phyloP scores from a whole-genome alignment of 2,888 invertebrate species.

The Apantesis nais region DNA sequence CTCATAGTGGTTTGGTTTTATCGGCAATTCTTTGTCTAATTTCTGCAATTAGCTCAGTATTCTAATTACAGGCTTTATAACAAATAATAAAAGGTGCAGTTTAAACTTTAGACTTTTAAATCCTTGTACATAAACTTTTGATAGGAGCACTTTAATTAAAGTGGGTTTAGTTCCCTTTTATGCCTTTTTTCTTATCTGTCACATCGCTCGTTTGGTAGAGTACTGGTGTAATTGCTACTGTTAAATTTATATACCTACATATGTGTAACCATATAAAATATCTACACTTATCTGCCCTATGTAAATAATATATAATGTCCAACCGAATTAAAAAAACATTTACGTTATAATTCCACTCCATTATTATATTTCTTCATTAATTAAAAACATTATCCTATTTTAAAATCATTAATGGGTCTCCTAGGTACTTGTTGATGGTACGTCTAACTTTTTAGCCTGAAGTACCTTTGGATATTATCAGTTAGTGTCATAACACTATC shows the following conservation, averaged over 20 bases:
- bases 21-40: background rate
- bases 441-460: background rate
- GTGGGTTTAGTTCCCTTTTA: background rate
- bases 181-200: background rate
- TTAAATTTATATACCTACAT: background rate
- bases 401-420: background rate
- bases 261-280: background rate
- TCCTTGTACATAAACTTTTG: background rate
- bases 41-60: background rate
- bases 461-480: conserved; percentile 3
- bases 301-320: background rate
- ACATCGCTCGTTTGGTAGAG: background rate
- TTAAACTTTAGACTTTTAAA: background rate
- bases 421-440: background rate
- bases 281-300: too few relatives aligned
- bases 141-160: background rate
- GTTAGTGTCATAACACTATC: conserved; percentile 14
- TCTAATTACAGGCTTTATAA: background rate
- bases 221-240: background rate
- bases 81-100: background rate
- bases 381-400: background rate
- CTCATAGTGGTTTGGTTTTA: background rate
- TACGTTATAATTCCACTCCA: too few relatives aligned
- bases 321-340: background rate
- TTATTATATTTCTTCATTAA: too few relatives aligned